A percentile compares a stretch with the other conserved stretches of the same genome.
Conservation (phyloP, 2,113 vertebrate species). For the Guaruba guarouba region DNA sequence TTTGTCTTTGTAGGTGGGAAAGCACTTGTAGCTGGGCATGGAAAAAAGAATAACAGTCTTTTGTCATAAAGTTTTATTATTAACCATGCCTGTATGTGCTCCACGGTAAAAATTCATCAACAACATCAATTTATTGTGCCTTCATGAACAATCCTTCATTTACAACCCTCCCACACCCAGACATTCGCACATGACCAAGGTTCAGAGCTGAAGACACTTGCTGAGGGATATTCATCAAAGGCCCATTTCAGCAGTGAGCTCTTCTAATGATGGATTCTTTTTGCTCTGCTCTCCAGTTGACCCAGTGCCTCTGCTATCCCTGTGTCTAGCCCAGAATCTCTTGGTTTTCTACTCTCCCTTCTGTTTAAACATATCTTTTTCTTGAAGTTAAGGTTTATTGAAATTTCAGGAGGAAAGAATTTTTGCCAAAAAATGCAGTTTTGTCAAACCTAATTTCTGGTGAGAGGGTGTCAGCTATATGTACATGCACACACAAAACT, state of each 20-base stretch:
- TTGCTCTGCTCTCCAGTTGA: conserved; percentile 4
- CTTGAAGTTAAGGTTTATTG: not conserved
- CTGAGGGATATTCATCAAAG: not conserved
- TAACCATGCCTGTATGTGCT: not conserved
- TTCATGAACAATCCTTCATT: not conserved
- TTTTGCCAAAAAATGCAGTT: conserved; percentile 31
- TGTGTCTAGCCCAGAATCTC: not conserved
- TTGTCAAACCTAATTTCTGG: conserved; percentile 27
- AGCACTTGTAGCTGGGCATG: not conserved
- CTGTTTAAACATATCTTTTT: conserved; percentile 19
- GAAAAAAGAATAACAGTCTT: not conserved
- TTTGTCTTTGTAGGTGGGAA: conserved; percentile 24
- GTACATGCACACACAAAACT: not conserved
- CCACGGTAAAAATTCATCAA: not conserved
- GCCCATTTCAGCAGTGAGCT: not conserved
- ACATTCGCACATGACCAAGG: not conserved
- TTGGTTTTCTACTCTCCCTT: conserved; percentile 31
- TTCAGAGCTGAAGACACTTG: not conserved
- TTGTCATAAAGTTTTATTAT: not conserved
- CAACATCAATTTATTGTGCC: conserved; percentile 19
- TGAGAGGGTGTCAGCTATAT: not conserved
- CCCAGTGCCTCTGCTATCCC: not conserved
- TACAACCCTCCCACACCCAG: not conserved
- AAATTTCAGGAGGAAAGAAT: conserved; percentile 20
- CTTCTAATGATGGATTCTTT: conserved; percentile 1